A percentile compares a stretch with the other conserved stretches of the same genome.
Evolutionary conservation across 2,888 invertebrate species (phyloP).

Genomic region (Cantharis flavilabris): DNA sequence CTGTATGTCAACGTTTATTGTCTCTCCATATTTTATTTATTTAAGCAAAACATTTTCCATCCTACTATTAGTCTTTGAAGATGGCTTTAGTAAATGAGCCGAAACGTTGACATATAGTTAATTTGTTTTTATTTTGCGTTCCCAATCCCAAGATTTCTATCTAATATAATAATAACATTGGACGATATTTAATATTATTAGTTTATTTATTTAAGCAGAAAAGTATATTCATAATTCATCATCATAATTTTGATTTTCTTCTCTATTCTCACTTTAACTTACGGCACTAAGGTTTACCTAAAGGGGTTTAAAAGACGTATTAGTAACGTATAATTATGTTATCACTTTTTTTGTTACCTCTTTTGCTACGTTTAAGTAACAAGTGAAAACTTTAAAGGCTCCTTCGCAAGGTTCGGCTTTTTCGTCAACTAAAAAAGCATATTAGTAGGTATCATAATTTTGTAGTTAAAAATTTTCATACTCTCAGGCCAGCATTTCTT

Average conservation of each 20-base stretch:
- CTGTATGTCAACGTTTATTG: too few relatives aligned
- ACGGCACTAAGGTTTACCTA: background rate
- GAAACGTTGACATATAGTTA: too few relatives aligned
- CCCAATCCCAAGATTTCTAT: too few relatives aligned
- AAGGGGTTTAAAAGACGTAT: background rate
- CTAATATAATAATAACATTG: too few relatives aligned
- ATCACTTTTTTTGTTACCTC: background rate
- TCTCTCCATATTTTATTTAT: too few relatives aligned
- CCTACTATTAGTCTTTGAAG: too few relatives aligned
- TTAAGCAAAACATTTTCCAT: too few relatives aligned
- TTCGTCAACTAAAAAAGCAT: background rate
- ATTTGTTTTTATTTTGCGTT: too few relatives aligned
- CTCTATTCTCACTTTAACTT: background rate
- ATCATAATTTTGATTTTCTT: background rate
- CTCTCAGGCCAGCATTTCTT: constrained; percentile 16
- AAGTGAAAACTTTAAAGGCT: background rate
- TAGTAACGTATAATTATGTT: background rate
- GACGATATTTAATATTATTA: too few relatives aligned
- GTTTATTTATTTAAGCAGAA: background rate
- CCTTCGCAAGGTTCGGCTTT: background rate
- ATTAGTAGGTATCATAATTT: background rate
- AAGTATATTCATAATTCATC: background rate
- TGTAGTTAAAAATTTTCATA: background rate
- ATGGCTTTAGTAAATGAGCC: too few relatives aligned
- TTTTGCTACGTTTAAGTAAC: background rate